Conservation (phyloP, 2,113 vertebrate genomes). For the Gracilinanus agilis region DNA sequence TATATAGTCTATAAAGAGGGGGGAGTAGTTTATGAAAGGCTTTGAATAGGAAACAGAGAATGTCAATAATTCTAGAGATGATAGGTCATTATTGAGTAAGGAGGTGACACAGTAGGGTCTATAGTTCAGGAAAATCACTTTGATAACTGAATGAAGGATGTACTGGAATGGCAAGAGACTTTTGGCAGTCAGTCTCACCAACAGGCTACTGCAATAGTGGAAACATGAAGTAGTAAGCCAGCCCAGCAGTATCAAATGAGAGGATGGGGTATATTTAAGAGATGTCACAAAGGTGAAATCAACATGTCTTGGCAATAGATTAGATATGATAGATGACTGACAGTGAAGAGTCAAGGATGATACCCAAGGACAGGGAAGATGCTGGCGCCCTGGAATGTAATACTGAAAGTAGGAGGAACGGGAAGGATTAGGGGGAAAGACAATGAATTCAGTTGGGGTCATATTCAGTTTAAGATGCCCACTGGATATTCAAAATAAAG, state of each 20-base stretch:
- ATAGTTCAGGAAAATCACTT: neutral
- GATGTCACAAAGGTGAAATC: neutral
- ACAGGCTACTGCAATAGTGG: neutral
- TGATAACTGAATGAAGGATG: neutral
- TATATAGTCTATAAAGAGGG: neutral
- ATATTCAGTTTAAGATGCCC: neutral
- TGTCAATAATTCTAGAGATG: neutral
- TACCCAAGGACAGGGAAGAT: neutral
- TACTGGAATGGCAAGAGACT: neutral
- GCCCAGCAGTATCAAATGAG: neutral
- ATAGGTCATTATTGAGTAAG: neutral
- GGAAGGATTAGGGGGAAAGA: neutral
- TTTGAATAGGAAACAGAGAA: neutral
- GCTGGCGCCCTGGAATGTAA: neutral
- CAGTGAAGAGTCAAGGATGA: neutral
- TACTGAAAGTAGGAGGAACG: neutral
- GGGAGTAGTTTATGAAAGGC: neutral
- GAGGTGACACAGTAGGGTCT: neutral
- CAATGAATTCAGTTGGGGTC: neutral
- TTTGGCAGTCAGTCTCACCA: neutral
- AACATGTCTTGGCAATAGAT: neutral
- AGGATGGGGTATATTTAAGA: neutral
- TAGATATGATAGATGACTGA: neutral
- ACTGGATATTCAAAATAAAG: neutral
- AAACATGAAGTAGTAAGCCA: neutral